A percentile compares a stretch with the other conserved stretches of the same genome.
Conservation (phyloP, 64 coral and sea anemone genomes). For the Montipora sp. region DNA sequence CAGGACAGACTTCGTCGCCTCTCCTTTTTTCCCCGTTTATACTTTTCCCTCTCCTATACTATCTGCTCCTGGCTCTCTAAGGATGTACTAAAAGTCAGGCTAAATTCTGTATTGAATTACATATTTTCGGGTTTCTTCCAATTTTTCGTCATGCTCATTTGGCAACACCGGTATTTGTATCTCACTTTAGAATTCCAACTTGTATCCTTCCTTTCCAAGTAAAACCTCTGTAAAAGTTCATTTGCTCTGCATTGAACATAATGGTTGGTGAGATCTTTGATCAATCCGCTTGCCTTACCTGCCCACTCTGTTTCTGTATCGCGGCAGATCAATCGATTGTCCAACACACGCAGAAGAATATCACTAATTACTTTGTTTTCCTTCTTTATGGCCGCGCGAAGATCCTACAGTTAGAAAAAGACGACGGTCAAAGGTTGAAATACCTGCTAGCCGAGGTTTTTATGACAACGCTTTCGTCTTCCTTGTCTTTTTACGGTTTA, state of each 20-base stretch:
- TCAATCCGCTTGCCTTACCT: conserved; percentile 30
- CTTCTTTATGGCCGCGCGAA: not conserved
- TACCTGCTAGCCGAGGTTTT: no score
- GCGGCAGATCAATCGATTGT: conserved; percentile 29
- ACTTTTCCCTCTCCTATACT: no score
- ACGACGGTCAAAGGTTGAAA: not conserved
- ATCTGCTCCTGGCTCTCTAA: no score
- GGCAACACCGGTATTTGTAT: conserved; percentile 70
- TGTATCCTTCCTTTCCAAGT: conserved; percentile 32
- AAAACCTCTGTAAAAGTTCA: conserved; percentile 64
- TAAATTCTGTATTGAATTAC: not conserved
- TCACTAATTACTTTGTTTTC: conserved; percentile 17
- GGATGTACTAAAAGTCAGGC: no score
- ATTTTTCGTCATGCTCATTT: conserved; percentile 42
- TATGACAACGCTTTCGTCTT: not conserved
- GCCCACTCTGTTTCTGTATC: conserved; percentile 21
- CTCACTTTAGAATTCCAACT: conserved; percentile 1
- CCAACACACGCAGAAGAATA: conserved; percentile 8
- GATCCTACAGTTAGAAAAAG: not conserved
- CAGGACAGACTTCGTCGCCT: no score
- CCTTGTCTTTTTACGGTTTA: no score
- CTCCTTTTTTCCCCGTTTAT: no score
- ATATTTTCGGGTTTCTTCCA: conserved; percentile 39
- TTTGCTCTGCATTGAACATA: conserved; percentile 7
- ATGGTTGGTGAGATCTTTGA: conserved; percentile 37